Conservation (phyloP, 2,113 vertebrate species). For the Pelusios castaneus region DNA sequence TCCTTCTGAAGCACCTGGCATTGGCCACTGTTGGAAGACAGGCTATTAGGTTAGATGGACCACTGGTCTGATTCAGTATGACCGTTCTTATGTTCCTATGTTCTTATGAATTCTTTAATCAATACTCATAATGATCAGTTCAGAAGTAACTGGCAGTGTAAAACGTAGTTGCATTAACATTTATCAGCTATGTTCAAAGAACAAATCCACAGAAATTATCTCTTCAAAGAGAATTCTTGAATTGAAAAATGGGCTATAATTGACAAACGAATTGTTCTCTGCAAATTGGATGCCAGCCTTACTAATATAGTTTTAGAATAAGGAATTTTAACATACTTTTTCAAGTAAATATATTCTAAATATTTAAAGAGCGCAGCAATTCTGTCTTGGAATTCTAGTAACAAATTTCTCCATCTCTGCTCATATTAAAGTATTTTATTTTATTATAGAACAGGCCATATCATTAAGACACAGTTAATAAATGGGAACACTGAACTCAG, state of each 20-base stretch:
- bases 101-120: neutral
- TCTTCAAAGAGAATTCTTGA: neutral
- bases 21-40: no score
- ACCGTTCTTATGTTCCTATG: no score
- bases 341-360: neutral
- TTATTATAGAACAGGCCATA: neutral
- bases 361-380: neutral
- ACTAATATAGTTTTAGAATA: neutral
- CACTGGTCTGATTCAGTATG: no score
- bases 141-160: neutral
- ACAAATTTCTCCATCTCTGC: neutral
- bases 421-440: neutral
- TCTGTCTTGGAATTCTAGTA: neutral
- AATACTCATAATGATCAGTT: neutral
- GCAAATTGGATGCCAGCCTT: neutral
- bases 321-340: neutral
- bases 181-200: neutral
- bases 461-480: neutral
- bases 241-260: slow-evolving; percentile 8
- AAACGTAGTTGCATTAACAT: neutral
- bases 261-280: neutral
- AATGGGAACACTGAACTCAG: neutral
- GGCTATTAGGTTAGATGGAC: no score
- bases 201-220: neutral
- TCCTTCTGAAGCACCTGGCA: no score